Evolutionary conservation across 2,113 vertebrate species (phyloP), one percentile per base, ranked within the genome.

Genomic region (Spilogale gracilis): DNA sequence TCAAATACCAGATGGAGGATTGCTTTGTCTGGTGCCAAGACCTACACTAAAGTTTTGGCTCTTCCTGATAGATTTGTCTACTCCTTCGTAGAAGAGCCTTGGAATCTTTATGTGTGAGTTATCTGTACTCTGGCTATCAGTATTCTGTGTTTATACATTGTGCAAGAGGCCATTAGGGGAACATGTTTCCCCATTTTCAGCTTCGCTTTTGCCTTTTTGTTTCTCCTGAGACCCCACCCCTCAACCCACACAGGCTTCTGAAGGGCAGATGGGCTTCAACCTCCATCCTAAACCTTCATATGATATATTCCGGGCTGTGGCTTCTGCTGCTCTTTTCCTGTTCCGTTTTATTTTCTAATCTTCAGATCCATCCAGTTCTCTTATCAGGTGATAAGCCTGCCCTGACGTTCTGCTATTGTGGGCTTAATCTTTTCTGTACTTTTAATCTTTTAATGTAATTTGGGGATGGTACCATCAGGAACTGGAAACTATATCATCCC

Each of bases 261-360:
- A 95, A 74, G 20, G 16, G 61, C 43, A 84, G 27, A 54, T 65
- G 60, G 18, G 32, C 30, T 52, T 91, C 25, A 88, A 11, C 11
- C n/a, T 89, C 25, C 16, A 45, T 92, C 48, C 45, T 81, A 88
- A 60, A 69, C 52, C 61, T 86, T 78, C 54, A 20, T 91, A 20
- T 91, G 50, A 56, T 87, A 7, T 52, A 45, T 67, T 96, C 60
- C 21, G 50, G 60, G 52, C 67, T 84, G 13, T 91, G 63, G 8
- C 21, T 85, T 61, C 92, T 65, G 65, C 18, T 67, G 32, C 38
- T 73, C 20, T 60, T 90, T 87, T 89, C 89, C 89, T 61, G 87
- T 91, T 94, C 12, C 38, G 48, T 4, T 96, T 73, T 94, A 45
- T 96, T 89, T 96, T 93, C 50, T 94, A 58, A 94, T n/a, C 89